A percentile compares a stretch with the other conserved stretches of the same genome.
These are phyloP conservation scores for Cylindroiulus punctatus DNA, from an alignment of 2,888 invertebrate genomes.

Conservation along the genomic window DNA sequence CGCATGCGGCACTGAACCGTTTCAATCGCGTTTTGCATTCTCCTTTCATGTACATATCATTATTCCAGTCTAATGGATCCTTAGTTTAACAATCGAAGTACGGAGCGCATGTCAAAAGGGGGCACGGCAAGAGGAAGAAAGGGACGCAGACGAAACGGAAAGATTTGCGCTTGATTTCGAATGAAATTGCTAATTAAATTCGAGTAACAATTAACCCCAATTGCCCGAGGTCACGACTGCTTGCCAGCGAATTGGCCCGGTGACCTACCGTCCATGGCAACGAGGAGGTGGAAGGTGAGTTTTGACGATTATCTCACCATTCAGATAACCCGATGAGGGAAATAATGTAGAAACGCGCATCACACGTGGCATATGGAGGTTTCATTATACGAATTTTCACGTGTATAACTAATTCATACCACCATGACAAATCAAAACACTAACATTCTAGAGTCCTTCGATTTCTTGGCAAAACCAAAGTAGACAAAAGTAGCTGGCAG, in stretches of 20 bases:
- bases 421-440: no score
- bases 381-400: no score
- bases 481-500: no score
- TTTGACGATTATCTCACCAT: no score
- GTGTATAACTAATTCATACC: no score
- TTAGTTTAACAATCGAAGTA: background rate
- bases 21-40: background rate
- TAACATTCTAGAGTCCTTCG: no score
- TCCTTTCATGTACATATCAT: slow-evolving; percentile 18
- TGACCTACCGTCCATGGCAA: background rate
- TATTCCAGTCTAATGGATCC: slow-evolving; percentile 18
- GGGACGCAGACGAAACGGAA: background rate
- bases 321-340: no score
- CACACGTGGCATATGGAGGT: no score
- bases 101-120: background rate
- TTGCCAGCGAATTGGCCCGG: background rate
- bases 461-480: no score
- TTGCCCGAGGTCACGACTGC: background rate
- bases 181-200: slow-evolving; percentile 2
- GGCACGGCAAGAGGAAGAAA: background rate
- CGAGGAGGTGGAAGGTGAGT: background rate
- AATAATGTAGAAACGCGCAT: no score
- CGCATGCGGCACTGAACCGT: no score
- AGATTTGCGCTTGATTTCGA: background rate
- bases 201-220: slow-evolving; percentile 18